These are phyloP conservation scores for Coenonympha glycerion DNA, from an alignment of 2,888 invertebrate genomes.

Conservation along the genomic window DNA sequence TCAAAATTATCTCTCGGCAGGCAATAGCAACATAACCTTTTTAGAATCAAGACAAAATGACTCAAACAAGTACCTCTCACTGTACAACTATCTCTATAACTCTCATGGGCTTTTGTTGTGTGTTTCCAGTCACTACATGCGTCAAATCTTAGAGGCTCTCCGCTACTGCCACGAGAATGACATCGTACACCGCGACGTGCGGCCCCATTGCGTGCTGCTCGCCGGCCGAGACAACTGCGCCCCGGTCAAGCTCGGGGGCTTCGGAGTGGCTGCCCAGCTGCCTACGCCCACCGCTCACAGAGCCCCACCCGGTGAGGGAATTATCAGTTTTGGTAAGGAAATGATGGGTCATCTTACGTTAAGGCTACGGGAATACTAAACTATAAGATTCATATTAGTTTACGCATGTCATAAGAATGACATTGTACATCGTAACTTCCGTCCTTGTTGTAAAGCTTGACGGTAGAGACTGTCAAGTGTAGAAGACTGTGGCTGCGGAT, in stretches of 20 bases:
- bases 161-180: slow-evolving; percentile 99
- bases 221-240: slow-evolving; percentile 98
- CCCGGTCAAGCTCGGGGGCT: slow-evolving; percentile 97
- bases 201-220: slow-evolving; percentile 96
- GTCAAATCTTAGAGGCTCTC: slow-evolving; percentile 96
- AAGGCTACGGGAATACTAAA: too few relatives aligned
- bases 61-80: too few relatives aligned
- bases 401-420: too few relatives aligned
- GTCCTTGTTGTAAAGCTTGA: too few relatives aligned
- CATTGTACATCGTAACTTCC: too few relatives aligned
- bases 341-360: neutral
- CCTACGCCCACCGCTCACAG: slow-evolving; percentile 81
- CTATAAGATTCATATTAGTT: neutral
- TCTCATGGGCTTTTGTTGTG: too few relatives aligned
- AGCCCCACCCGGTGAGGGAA: neutral
- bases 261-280: slow-evolving; percentile 96
- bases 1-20: too few relatives aligned
- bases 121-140: slow-evolving; percentile 95
- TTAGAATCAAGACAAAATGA: too few relatives aligned
- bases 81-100: too few relatives aligned
- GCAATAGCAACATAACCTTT: too few relatives aligned
- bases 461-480: too few relatives aligned
- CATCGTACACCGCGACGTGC: slow-evolving; percentile 97
- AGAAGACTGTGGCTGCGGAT: too few relatives aligned
- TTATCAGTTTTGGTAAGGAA: neutral